These are phyloP conservation scores for Sebastes matsubarae DNA, from an alignment of 2,797 vertebrate genomes.

Conservation along the genomic window DNA sequence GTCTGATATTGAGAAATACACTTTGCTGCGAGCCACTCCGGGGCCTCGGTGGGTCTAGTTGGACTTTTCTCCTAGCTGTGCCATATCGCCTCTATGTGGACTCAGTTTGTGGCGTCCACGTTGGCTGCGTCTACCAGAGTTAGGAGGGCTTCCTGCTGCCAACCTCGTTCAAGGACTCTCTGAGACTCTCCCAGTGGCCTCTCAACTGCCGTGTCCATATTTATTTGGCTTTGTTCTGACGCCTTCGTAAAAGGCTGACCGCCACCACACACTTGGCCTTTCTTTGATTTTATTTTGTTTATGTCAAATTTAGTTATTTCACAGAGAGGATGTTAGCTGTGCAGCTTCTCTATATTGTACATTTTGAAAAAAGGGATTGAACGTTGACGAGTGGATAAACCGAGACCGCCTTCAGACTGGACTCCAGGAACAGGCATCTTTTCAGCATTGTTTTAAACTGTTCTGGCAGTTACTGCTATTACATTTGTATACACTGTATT, in stretches of 20 bases:
- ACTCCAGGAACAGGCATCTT: constrained; percentile 77
- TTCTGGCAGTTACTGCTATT: constrained; percentile 79
- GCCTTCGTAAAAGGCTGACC: constrained; percentile 88
- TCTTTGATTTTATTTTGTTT: constrained; percentile 41
- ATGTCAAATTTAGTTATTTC: constrained; percentile 77
- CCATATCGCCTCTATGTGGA: constrained; percentile 90
- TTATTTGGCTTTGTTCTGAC: constrained; percentile 93
- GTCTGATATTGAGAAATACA: constrained; percentile 3
- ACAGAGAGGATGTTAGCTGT: constrained; percentile 80
- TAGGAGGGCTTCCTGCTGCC: constrained; percentile 89
- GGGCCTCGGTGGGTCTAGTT: constrained; percentile 74
- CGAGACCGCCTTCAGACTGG: constrained; percentile 49
- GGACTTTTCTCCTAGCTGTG: constrained; percentile 89
- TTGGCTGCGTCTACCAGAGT: constrained; percentile 89
- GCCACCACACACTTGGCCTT: constrained; percentile 79
- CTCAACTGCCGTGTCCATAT: constrained; percentile 88
- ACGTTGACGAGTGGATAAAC: constrained; percentile 34
- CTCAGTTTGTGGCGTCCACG: constrained; percentile 90
- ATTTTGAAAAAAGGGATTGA: constrained; percentile 67
- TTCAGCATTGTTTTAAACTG: constrained; percentile 86
- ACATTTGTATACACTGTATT: constrained; percentile 93
- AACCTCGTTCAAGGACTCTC: constrained; percentile 85
- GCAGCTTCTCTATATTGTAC: constrained; percentile 61
- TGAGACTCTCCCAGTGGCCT: constrained; percentile 91
- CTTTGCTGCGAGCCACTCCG: constrained; percentile 84